A percentile compares a stretch with the other conserved stretches of the same genome.
Conservation (phyloP, 2,888 invertebrate species). For the Epiblema foenella region DNA sequence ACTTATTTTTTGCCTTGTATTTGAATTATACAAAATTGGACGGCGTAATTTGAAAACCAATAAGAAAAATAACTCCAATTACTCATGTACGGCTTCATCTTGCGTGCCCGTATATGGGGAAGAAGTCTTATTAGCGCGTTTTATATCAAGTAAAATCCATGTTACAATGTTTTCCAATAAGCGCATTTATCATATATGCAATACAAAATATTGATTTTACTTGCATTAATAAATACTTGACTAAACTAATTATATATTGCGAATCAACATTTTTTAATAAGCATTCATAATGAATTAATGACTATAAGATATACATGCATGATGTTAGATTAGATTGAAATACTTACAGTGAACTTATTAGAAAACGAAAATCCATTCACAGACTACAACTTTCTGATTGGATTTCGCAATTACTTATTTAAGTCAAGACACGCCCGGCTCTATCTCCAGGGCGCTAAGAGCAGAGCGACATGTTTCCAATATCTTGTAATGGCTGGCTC, state of each 20-base stretch:
- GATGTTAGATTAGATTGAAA: slow-evolving; percentile 7
- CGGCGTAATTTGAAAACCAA: slow-evolving; percentile 33
- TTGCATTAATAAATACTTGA: not conserved
- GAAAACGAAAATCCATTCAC: slow-evolving; percentile 37
- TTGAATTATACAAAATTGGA: slow-evolving; percentile 17
- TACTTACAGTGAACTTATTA: slow-evolving; percentile 7
- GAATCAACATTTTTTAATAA: not conserved
- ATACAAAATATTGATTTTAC: not conserved
- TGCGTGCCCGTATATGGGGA: slow-evolving; percentile 14
- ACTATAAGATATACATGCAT: not conserved
- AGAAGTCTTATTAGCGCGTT: slow-evolving; percentile 32
- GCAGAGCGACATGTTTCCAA: slow-evolving; percentile 43
- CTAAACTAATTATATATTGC: not conserved
- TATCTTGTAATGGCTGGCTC: slow-evolving; percentile 41
- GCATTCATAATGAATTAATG: not conserved
- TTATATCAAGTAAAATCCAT: slow-evolving; percentile 19
- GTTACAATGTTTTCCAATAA: slow-evolving; percentile 12
- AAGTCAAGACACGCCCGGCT: slow-evolving; percentile 40
- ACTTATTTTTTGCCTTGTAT: not conserved
- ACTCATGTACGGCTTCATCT: slow-evolving; percentile 32
- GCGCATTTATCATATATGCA: slow-evolving; percentile 11
- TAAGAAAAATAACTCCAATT: slow-evolving; percentile 39
- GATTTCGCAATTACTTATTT: slow-evolving; percentile 38
- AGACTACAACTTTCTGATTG: slow-evolving; percentile 40
- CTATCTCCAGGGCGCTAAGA: slow-evolving; percentile 42